phyloP scores from a whole-genome alignment of 2,888 invertebrate species.

The Ditylenchus weischeri region DNA sequence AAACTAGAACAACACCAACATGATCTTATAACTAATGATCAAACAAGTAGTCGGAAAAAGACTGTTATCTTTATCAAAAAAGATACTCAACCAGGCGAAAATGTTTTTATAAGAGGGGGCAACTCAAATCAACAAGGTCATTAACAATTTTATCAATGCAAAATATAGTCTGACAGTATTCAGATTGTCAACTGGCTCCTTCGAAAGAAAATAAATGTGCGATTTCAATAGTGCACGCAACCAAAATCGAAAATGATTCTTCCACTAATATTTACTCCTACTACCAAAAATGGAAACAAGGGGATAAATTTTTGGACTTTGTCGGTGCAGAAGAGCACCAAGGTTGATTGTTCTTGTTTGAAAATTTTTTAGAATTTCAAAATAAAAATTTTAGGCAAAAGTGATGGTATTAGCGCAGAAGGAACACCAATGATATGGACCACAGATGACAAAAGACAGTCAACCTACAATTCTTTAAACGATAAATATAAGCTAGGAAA shows the following conservation, averaged over 20 bases:
- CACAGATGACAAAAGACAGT: conserved; percentile 48
- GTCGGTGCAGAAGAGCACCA: conserved; percentile 50
- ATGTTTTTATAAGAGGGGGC: conserved; percentile 62
- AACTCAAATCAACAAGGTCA: conserved; percentile 17
- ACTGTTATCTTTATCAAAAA: conserved; percentile 59
- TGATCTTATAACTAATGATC: neutral
- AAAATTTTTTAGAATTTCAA: neutral
- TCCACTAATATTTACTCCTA: conserved; percentile 42
- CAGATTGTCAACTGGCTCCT: conserved; percentile 37
- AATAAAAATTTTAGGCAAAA: conserved; percentile 37
- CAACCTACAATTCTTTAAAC: conserved; percentile 59
- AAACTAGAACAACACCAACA: conserved; percentile 32
- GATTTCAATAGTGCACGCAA: conserved; percentile 47
- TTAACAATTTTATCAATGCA: too few species aligned
- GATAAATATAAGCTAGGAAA: conserved; percentile 25
- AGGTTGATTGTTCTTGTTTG: conserved; percentile 30
- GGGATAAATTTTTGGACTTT: conserved; percentile 51
- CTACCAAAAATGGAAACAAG: conserved; percentile 49
- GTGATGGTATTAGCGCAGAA: conserved; percentile 43
- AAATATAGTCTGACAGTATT: conserved; percentile 42
- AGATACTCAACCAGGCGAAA: conserved; percentile 59
- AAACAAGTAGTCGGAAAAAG: conserved; percentile 36
- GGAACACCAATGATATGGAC: conserved; percentile 54
- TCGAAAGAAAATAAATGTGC: conserved; percentile 35
- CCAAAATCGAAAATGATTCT: conserved; percentile 23